A percentile compares a stretch with the other conserved stretches of the same genome.
Evolutionary conservation across 2,113 vertebrate species (phyloP).

Genomic region (Dryoscopus gambensis): DNA sequence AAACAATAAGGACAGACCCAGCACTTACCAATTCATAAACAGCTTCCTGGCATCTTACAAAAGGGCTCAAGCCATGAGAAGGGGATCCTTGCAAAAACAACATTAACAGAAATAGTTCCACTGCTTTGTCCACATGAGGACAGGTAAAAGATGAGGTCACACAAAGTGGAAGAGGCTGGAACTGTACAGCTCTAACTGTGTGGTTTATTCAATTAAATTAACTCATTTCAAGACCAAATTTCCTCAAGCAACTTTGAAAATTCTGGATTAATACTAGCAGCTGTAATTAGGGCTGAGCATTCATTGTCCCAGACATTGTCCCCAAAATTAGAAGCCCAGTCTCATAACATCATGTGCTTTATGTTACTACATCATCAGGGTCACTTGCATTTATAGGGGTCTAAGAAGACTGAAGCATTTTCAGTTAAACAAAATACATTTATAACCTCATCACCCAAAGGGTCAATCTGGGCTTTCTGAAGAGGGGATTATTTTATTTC

Average conservation of each 20-base stretch:
- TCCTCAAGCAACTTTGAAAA: constrained; percentile 18
- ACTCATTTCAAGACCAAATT: neutral
- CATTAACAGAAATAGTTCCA: neutral
- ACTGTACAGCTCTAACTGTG: neutral
- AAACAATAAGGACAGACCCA: constrained; percentile 19
- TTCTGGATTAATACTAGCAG: neutral
- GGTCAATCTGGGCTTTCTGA: neutral
- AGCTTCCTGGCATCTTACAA: constrained; percentile 19
- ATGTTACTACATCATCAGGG: neutral
- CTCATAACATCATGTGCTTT: neutral
- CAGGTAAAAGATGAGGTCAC: constrained; percentile 6
- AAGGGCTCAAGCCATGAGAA: neutral
- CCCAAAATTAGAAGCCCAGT: neutral
- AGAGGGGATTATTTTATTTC: neutral
- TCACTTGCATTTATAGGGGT: neutral
- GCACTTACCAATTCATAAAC: constrained; percentile 5
- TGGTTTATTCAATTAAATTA: neutral
- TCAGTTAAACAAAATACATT: neutral
- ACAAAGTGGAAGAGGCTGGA: neutral
- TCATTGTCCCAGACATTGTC: neutral
- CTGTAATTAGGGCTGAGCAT: neutral
- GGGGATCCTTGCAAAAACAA: constrained; percentile 35
- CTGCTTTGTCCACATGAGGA: neutral
- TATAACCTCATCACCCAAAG: neutral
- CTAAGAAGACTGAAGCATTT: neutral